Evolutionary conservation across 2,888 invertebrate genomes (phyloP), one percentile per base, ranked within the genome.

Genomic region (Conops quadrifasciatus): DNA sequence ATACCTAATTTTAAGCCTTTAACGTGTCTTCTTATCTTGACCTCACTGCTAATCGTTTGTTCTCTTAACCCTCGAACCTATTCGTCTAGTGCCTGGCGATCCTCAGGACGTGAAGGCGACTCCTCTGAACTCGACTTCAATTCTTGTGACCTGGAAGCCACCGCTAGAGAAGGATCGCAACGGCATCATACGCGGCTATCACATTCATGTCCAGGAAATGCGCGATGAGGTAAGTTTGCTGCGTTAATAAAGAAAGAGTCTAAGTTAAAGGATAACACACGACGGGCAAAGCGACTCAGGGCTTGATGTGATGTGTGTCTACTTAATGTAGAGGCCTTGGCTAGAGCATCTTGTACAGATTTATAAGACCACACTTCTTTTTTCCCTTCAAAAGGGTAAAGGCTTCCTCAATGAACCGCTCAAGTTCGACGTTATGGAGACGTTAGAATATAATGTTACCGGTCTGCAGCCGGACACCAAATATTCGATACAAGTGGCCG

Each of bases 161-260:
- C 99, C 98, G 0, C 89, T 90, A 73, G 92, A 93, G 78, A 94
- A 94, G 81, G 96, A 97, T 80, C 92, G 94, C 75, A 96, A 98
- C 84, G 98, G 98, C 62, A 93, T 97, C 77, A 97, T 99, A 78
- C 90, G 97, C 73, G 98, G 98, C 30, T 99, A 98, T 87, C 97
- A 98, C 85, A 94, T 99, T 71, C 95, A 97, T 84, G 93, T 96
- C 1, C 96, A 96, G 85, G 96, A 96, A 88, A 90, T 94, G 62
- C 91, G 92, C 81, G 93, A 94, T 83, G 93, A 94, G 90, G 95
- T 94, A 84, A 82, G 83, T 73, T 21, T 0, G n/a, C n/a, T n/a
- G n/a, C n/a, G n/a, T n/a, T n/a, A n/a, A n/a, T n/a, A n/a, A n/a
- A n/a, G 2, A 13, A 24, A 21, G 62, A n/a, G n/a, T n/a, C n/a